Conservation (phyloP, 2,113 vertebrate species). For the Centrocercus urophasianus region DNA sequence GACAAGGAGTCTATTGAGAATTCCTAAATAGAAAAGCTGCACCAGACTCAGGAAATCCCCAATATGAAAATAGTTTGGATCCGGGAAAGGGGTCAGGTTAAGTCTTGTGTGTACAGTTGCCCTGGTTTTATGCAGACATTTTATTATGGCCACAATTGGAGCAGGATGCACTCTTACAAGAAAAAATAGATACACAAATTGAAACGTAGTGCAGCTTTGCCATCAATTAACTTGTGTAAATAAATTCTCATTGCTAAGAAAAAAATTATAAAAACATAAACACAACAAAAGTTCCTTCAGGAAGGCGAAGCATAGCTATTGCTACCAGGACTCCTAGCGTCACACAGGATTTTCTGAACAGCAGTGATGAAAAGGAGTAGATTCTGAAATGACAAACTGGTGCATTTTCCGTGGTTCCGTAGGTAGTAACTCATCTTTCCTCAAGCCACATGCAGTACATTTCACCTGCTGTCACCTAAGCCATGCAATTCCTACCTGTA, state of each 20-base stretch:
- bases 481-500: background rate
- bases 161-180: background rate
- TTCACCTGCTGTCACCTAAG: background rate
- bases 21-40: background rate
- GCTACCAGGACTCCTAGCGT: background rate
- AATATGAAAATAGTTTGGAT: background rate
- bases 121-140: background rate
- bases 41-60: background rate
- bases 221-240: background rate
- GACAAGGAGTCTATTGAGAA: background rate
- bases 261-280: background rate
- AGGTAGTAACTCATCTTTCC: background rate
- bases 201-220: background rate
- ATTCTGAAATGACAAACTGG: background rate
- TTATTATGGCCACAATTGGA: background rate
- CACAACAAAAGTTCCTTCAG: background rate
- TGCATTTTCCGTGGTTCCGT: background rate
- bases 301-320: background rate
- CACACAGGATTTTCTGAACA: background rate
- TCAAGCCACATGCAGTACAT: background rate
- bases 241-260: background rate
- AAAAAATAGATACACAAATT: background rate
- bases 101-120: background rate
- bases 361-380: accelerated
- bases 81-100: background rate